Percentiles rank a stretch among this genome's conserved stretches.
phyloP scores from a whole-genome alignment of 2,888 invertebrate genomes.

The Mimumesa dahlbomi region DNA sequence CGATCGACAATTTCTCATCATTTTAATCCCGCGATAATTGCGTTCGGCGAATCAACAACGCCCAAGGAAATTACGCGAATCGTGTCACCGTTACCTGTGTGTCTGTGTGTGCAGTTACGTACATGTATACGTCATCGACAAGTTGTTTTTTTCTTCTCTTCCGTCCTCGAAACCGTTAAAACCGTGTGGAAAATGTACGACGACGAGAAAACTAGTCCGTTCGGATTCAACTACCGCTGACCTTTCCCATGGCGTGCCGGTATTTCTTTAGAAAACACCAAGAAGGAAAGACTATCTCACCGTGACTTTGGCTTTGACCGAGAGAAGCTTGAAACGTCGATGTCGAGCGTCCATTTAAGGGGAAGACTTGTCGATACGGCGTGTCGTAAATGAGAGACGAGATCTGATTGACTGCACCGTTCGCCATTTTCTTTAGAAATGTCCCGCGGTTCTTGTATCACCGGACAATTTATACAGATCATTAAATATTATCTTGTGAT shows the following conservation, averaged over 20 bases:
- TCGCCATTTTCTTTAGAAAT: conserved; percentile 32
- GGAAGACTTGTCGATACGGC: conserved; percentile 26
- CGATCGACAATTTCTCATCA: conserved; percentile 16
- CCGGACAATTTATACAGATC: too few relatives aligned
- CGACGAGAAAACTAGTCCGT: background rate
- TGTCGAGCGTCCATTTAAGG: conserved; percentile 49
- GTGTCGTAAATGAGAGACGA: conserved; percentile 21
- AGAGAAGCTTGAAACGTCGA: conserved; percentile 34
- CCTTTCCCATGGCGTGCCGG: conserved; percentile 49
- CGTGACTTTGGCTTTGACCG: conserved; percentile 70
- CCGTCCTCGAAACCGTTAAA: too few relatives aligned
- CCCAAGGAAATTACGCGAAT: too few relatives aligned
- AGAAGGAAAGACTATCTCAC: conserved; percentile 12
- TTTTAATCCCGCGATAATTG: background rate
- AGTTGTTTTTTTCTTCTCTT: too few relatives aligned
- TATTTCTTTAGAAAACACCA: conserved; percentile 62
- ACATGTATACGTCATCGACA: too few relatives aligned
- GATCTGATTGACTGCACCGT: conserved; percentile 43
- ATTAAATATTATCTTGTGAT: too few relatives aligned
- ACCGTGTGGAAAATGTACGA: too few relatives aligned
- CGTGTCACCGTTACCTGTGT: too few relatives aligned
- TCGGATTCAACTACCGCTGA: conserved; percentile 1
- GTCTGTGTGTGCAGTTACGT: too few relatives aligned
- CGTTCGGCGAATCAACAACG: too few relatives aligned
- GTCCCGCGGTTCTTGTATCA: conserved; percentile 13